Base-by-base conservation (phyloP, 2,888 invertebrate genomes). In the Coelogynopora nodosa region DNA sequence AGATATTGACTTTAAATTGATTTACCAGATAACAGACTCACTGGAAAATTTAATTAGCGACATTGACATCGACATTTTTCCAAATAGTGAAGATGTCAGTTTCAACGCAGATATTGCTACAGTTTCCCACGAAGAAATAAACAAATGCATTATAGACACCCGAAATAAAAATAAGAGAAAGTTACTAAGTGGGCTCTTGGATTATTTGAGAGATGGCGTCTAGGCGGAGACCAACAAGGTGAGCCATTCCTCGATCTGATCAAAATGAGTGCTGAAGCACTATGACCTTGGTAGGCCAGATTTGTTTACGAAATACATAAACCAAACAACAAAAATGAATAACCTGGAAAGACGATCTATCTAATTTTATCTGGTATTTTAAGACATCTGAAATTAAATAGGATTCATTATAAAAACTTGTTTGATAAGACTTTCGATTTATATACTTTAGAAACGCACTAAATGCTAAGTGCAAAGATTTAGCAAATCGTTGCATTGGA, bases 361-460 rank as follows among this genome's bases (percentile, higher is more conserved):
- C 74, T 74, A 13, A 74, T 74, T 74, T 74, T 74, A 74, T 74
- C 74, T 74, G 74, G 74, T 74, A 74, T 74, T 74, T 74, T 74
- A 13, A 74, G 23, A 74, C 74, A 74, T 74, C 74, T 5, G 74
- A 49, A 2, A 23, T 74, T 74, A 74, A 49, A 49, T 18, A 18
- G 49, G 49, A 49, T 49, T 49, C 5, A 49, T 49, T 10, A 49
- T 49, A 49, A 49, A 10, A 49, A 49, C 49, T 49, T 49, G 5
- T 49, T 49, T 5, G 18, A 5, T 10, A 49, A 18, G 49, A 49
- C 5, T 10, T 49, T 49, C 49, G 49, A 49, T 49, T 49, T 49
- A 49, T 74, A 74, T 49, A 49, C 18, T 49, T 49, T 49, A 5
- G 49, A 49, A 49, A 49, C 49, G 49, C 49, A 49, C 5, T 49